Evolutionary conservation across 2,797 vertebrate genomes (phyloP), one percentile per base, ranked within the genome.

Genomic region (Anabas testudineus): DNA sequence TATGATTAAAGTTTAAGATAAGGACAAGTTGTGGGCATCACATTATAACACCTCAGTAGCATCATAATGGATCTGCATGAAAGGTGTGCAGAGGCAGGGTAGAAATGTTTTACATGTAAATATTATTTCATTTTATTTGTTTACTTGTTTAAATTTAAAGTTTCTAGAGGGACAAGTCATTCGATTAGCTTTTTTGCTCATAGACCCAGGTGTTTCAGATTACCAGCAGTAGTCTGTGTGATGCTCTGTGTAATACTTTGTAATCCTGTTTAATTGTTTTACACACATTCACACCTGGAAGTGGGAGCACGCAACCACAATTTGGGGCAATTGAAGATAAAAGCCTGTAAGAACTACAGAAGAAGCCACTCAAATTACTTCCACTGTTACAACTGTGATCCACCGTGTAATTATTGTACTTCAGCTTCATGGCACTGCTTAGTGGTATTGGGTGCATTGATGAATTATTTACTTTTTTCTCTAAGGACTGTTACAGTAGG

Each of bases 101-200:
- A 18, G 73, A 32, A 68, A 80, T 81, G 57, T 68, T 75, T 65
- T 4, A 77, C 63, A 10, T 30, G 18, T 43, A 59, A 42, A 49
- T 32, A 32, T 42, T 43, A 46, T 66, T 64, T 60, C 10, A 51
- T 46, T 15, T 46, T 14, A 15, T 58, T 49, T 15, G 3, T 14
- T 37, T 37, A 7, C 34, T 34, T 34, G 4, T 51, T 36, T 15
- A 2, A 42, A n/a, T n/a, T 3, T 24, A 26, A n/a, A 45, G 42
- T 42, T 34, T 22, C 12, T 4, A 32, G 10, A 59, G 22, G 21
- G 26, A 36, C 26, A 28, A n/a, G n/a, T n/a, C n/a, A n/a, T n/a
- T n/a, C n/a, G n/a, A n/a, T n/a, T n/a, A n/a, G n/a, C n/a, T n/a
- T n/a, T n/a, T n/a, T n/a, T n/a, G n/a, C n/a, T n/a, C n/a, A n/a